Evolutionary conservation across 2,113 vertebrate species (phyloP).

Genomic region (Phaethon lepturus): DNA sequence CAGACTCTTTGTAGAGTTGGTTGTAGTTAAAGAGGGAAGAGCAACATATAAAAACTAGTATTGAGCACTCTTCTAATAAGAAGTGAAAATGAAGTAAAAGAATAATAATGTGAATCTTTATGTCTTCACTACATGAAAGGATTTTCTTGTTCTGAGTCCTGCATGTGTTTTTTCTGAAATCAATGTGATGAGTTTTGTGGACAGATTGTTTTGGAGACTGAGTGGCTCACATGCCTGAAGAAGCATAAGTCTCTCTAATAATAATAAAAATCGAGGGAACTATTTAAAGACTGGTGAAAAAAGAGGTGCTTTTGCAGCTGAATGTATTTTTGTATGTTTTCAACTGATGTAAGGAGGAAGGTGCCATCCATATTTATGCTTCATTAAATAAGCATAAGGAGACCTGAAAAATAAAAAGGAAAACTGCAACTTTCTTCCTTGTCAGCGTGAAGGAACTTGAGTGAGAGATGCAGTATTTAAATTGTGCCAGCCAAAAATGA

Average conservation of each 20-base stretch:
- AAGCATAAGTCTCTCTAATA: slow-evolving; percentile 12
- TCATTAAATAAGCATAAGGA: slow-evolving; percentile 41
- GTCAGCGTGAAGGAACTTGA: not conserved
- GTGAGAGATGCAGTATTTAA: not conserved
- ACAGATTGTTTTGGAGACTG: not conserved
- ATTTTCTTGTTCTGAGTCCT: not conserved
- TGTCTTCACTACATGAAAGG: not conserved
- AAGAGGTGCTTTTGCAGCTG: slow-evolving; percentile 23
- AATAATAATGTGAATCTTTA: not conserved
- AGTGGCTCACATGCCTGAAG: not conserved
- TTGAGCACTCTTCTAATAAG: fast-evolving
- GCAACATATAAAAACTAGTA: not conserved
- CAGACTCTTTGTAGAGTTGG: not conserved
- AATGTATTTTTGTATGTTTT: slow-evolving; percentile 37
- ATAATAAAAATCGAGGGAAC: slow-evolving; percentile 22
- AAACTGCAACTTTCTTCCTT: not conserved
- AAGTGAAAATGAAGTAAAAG: not conserved
- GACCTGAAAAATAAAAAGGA: not conserved
- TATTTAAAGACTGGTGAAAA: slow-evolving; percentile 28
- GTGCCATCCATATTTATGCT: slow-evolving; percentile 23
- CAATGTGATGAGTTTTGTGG: not conserved
- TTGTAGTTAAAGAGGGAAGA: not conserved
- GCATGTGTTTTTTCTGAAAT: not conserved
- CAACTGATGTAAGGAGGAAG: not conserved
- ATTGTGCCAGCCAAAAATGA: not conserved